phyloP scores from a whole-genome alignment of 2,113 vertebrate species.

The Labeo rohita region DNA sequence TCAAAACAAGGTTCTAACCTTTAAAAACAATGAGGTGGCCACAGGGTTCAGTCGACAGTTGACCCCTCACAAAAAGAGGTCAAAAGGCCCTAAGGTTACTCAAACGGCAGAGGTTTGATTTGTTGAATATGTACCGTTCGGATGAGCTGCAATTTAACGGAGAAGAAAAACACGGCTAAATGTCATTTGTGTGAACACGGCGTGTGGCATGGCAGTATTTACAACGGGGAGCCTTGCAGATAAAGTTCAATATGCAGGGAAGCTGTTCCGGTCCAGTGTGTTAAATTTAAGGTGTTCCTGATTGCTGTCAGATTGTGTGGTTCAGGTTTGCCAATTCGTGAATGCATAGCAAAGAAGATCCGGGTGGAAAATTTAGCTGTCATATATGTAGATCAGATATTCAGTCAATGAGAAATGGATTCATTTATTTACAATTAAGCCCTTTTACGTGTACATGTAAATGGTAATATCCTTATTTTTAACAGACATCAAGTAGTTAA shows the following conservation, averaged over 20 bases:
- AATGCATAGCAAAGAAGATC: background rate
- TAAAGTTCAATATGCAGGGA: constrained; percentile 34
- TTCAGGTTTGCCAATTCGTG: background rate
- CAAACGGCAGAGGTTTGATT: constrained; percentile 13
- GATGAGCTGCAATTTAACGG: constrained; percentile 21
- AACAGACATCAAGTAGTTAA: constrained; percentile 5
- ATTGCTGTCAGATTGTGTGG: constrained; percentile 36
- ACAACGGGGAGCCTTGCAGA: constrained; percentile 24
- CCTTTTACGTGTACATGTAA: background rate
- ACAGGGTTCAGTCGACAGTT: constrained; percentile 18
- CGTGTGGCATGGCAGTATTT: constrained; percentile 6
- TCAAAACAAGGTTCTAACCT: constrained; percentile 32
- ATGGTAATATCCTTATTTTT: background rate
- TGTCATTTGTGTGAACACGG: constrained; percentile 40
- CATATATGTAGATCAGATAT: background rate
- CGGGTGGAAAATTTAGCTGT: background rate
- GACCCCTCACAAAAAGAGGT: constrained; percentile 33
- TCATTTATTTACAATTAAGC: background rate
- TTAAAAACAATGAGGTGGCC: background rate
- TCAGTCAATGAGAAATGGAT: background rate
- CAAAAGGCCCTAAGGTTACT: constrained; percentile 11
- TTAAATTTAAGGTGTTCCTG: constrained; percentile 32
- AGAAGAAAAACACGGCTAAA: constrained; percentile 33
- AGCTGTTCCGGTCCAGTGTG: constrained; percentile 28
- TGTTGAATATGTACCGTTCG: constrained; percentile 28